A percentile compares a stretch with the other conserved stretches of the same genome.
These are phyloP conservation scores for Sebastiscus albofasciatus DNA, from an alignment of 2,797 vertebrate species.

Conservation along the genomic window DNA sequence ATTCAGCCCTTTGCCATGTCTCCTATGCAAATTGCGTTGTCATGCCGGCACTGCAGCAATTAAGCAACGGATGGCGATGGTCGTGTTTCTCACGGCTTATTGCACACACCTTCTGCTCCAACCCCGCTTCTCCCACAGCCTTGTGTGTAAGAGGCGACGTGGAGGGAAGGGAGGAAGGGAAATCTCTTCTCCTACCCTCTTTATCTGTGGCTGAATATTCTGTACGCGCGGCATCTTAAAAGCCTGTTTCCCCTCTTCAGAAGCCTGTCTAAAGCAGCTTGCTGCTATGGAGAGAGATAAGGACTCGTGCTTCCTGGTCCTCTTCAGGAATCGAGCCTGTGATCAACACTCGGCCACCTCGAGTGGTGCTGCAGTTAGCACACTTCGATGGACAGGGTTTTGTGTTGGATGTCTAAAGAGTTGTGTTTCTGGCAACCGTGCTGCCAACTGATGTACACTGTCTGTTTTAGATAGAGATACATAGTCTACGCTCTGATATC, in stretches of 20 bases:
- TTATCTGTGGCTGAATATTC: conserved; percentile 60
- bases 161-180: conserved; percentile 20
- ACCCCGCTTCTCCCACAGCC: conserved; percentile 13
- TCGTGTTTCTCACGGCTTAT: conserved; percentile 48
- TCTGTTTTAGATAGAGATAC: not conserved
- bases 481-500: not conserved
- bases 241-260: conserved; percentile 46
- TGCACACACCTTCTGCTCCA: conserved; percentile 44
- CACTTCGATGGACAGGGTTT: conserved; percentile 2
- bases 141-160: conserved; percentile 26
- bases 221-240: conserved; percentile 40
- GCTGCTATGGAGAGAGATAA: conserved; percentile 70
- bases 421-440: not conserved
- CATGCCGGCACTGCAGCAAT: conserved; percentile 44
- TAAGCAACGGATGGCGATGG: conserved; percentile 42
- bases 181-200: conserved; percentile 37
- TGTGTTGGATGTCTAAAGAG: not conserved
- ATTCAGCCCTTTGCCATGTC: conserved; percentile 22
- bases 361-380: conserved; percentile 15
- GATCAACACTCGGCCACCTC: conserved; percentile 54
- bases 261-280: conserved; percentile 61
- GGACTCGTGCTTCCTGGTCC: conserved; percentile 43
- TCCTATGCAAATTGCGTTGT: conserved; percentile 42
- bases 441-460: not conserved
- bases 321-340: conserved; percentile 40